These are phyloP conservation scores for Simalia tracyae DNA, from an alignment of 2,797 vertebrate species.

Conservation along the genomic window DNA sequence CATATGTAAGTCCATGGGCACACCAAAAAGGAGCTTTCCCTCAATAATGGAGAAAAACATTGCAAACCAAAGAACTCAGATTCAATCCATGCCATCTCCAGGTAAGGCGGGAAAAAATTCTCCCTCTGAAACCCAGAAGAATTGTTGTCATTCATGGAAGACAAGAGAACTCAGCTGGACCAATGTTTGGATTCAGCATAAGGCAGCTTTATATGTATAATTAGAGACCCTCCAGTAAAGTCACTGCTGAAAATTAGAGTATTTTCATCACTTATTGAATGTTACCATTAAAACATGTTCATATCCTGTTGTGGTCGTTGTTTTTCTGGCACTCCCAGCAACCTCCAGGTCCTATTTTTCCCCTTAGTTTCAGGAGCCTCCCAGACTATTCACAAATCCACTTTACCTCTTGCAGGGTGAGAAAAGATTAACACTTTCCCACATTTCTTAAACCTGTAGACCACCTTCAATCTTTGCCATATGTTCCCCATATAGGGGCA, in stretches of 20 bases:
- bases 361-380: not conserved
- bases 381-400: not conserved
- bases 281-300: not conserved
- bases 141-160: not conserved
- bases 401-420: not conserved
- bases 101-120: not conserved
- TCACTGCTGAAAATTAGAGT: not conserved
- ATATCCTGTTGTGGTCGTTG: not conserved
- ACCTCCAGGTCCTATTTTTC: not conserved
- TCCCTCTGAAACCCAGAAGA: not conserved
- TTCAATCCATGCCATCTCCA: not conserved
- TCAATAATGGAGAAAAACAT: not conserved
- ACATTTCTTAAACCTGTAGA: not conserved
- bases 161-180: not conserved
- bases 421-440: not conserved
- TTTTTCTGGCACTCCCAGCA: not conserved
- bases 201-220: not conserved
- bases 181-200: not conserved
- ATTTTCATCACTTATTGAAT: not conserved
- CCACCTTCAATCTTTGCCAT: not conserved
- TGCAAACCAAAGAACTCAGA: not conserved
- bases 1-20: not conserved
- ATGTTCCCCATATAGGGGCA: constrained; percentile 29
- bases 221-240: not conserved
- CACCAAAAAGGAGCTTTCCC: not conserved